phyloP scores from a whole-genome alignment of 2,113 vertebrate species.

The Rhabdornis inornatus region DNA sequence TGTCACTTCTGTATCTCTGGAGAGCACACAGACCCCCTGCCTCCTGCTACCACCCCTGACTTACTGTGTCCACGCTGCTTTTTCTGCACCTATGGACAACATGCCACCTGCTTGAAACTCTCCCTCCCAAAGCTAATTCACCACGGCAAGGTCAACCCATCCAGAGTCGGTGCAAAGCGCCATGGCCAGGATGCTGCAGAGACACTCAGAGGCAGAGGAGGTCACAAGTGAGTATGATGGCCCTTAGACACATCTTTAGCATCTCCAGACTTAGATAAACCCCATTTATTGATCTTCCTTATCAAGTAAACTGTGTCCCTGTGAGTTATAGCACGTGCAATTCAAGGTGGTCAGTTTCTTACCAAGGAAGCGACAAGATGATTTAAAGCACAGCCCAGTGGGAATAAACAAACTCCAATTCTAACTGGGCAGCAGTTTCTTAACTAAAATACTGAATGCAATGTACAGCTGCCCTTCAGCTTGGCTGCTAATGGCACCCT shows the following conservation, averaged over 20 bases:
- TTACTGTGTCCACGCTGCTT: rapidly evolving
- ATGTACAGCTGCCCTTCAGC: neutral
- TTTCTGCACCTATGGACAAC: neutral
- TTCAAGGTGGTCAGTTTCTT: neutral
- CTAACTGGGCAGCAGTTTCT: neutral
- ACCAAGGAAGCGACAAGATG: neutral
- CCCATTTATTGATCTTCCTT: neutral
- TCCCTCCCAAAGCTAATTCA: neutral
- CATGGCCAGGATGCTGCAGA: neutral
- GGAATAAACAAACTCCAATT: neutral
- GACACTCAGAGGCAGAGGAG: neutral
- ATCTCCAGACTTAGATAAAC: neutral
- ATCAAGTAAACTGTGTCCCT: neutral
- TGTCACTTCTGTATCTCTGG: neutral
- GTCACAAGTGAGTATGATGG: rapidly evolving
- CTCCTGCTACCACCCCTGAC: rapidly evolving
- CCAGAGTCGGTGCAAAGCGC: neutral
- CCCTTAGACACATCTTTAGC: neutral
- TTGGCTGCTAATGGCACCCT: neutral
- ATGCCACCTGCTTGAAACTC: neutral
- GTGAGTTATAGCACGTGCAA: neutral
- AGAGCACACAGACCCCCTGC: neutral
- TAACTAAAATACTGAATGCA: neutral
- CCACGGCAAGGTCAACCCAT: neutral
- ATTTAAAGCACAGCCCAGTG: neutral